Conservation (phyloP, 2,113 vertebrate species). For the Egretta garzetta region DNA sequence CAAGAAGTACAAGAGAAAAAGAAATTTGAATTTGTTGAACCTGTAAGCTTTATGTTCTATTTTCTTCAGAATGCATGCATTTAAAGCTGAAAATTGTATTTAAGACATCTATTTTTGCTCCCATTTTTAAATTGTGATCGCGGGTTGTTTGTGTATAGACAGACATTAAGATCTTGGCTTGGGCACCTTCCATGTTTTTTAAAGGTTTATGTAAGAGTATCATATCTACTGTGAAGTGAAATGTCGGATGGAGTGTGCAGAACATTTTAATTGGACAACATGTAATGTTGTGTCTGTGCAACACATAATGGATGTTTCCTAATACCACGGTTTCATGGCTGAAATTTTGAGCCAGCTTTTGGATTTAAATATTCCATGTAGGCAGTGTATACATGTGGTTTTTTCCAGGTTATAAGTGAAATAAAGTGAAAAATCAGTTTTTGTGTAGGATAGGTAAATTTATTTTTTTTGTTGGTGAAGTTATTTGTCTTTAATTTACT, state of each 20-base stretch:
- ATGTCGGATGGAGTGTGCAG: not conserved
- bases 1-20: conserved; percentile 99
- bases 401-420: not conserved
- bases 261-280: conserved; percentile 27
- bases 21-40: conserved; percentile 99
- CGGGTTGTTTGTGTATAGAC: not conserved
- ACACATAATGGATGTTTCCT: not conserved
- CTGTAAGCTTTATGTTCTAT: conserved; percentile 77
- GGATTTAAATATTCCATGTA: not conserved
- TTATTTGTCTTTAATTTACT: not conserved
- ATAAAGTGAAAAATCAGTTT: not conserved
- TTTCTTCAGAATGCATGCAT: not conserved
- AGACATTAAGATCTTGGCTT: not conserved
- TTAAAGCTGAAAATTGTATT: not conserved
- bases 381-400: not conserved
- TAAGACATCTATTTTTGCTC: not conserved
- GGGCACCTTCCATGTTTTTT: not conserved
- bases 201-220: conserved; percentile 18
- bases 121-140: not conserved
- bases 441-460: not conserved
- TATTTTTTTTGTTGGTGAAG: not conserved
- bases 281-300: not conserved
- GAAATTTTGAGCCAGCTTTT: not conserved
- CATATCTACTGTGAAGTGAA: conserved; percentile 47
- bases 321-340: not conserved